A percentile compares a stretch with the other conserved stretches of the same genome.
Evolutionary conservation across 2,797 vertebrate genomes (phyloP).

Genomic region (Lithobates pipiens): DNA sequence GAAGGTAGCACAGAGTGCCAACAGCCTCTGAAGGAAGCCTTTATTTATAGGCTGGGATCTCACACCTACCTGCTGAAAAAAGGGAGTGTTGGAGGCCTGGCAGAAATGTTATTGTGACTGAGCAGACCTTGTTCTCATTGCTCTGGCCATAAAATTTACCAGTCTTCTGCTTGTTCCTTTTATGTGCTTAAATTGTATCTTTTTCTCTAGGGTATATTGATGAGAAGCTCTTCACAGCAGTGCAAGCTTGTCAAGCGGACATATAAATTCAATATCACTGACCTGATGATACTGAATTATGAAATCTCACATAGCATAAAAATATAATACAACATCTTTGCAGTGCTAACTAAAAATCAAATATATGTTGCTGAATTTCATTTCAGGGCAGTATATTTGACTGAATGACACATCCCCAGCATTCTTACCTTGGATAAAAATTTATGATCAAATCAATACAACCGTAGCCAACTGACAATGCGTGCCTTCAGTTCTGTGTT

Average conservation of each 20-base stretch:
- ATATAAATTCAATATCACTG: not conserved
- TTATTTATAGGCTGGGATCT: conserved; percentile 41
- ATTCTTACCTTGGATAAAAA: too few species aligned
- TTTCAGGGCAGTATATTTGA: not conserved
- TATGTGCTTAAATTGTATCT: conserved; percentile 35
- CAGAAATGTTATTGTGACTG: conserved; percentile 49
- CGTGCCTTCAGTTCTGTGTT: too few species aligned
- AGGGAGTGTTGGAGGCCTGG: conserved; percentile 30
- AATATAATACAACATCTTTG: not conserved
- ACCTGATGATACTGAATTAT: not conserved
- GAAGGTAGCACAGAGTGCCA: conserved; percentile 34
- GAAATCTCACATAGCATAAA: conserved; percentile 1
- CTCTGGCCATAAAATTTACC: conserved; percentile 43
- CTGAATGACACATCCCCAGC: not conserved
- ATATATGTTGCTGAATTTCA: not conserved
- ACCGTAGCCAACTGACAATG: too few species aligned
- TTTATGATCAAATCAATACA: too few species aligned
- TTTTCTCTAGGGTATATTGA: conserved; percentile 17
- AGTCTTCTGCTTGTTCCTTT: conserved; percentile 40
- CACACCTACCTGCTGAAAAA: conserved; percentile 50
- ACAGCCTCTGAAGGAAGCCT: conserved; percentile 41
- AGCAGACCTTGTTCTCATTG: conserved; percentile 47
- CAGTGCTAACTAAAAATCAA: not conserved
- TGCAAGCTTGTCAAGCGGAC: not conserved
- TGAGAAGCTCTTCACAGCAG: not conserved